A percentile compares a stretch with the other conserved stretches of the same genome.
phyloP scores from a whole-genome alignment of 2,113 vertebrate species.

The Epinephelus moara region DNA sequence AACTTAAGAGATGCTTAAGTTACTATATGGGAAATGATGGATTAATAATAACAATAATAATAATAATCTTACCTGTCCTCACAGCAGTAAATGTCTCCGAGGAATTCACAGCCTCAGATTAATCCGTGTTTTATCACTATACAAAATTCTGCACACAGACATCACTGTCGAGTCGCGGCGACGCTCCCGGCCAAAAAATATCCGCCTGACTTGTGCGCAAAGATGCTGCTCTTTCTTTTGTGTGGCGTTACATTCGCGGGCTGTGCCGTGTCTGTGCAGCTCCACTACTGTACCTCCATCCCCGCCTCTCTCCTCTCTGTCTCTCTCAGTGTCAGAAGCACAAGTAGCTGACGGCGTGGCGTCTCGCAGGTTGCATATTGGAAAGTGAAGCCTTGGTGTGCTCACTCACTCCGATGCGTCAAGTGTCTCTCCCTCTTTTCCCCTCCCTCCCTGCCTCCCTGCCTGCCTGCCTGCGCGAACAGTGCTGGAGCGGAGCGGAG shows the following conservation, averaged over 20 bases:
- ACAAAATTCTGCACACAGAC: constrained; percentile 48
- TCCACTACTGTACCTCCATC: constrained; percentile 62
- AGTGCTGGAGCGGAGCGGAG: constrained; percentile 34
- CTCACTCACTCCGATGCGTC: constrained; percentile 78
- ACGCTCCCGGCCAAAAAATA: constrained; percentile 54
- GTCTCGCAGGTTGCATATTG: constrained; percentile 71
- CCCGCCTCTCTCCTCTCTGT: constrained; percentile 9
- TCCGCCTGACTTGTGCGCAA: constrained; percentile 60
- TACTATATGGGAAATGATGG: neutral
- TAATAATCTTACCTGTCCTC: constrained; percentile 61
- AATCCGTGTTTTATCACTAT: constrained; percentile 71
- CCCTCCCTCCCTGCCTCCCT: neutral
- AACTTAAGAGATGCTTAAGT: constrained; percentile 34
- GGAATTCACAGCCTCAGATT: constrained; percentile 53
- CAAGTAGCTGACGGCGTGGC: constrained; percentile 45
- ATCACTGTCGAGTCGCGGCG: constrained; percentile 62
- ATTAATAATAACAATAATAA: neutral
- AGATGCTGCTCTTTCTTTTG: constrained; percentile 32
- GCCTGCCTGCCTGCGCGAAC: neutral
- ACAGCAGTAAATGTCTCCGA: neutral
- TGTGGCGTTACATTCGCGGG: constrained; percentile 38
- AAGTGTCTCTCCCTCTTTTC: constrained; percentile 34
- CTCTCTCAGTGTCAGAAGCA: constrained; percentile 17
- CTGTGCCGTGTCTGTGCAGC: neutral
- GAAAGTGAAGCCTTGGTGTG: constrained; percentile 66